Base-by-base conservation (phyloP, 2,888 invertebrate genomes). In the Ochropleura leucogaster region DNA sequence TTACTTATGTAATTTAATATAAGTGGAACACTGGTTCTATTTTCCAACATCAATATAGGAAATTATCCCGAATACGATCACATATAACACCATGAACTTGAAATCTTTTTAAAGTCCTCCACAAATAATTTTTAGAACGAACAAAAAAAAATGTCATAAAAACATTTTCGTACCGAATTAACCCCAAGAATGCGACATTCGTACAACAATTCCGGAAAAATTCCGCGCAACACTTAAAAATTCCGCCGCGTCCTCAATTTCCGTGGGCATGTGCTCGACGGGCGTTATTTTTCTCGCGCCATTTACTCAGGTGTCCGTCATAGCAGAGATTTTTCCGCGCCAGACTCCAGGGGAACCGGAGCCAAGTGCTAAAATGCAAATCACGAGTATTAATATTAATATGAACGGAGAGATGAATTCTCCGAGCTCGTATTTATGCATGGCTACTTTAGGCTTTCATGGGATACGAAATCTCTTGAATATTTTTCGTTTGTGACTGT, bases 291-390 rank as follows among this genome's bases (percentile, higher is more conserved):
- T 94, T 94, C 92, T 91, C 96, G 94, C 92, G 87, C 95, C 96
- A 96, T 96, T 96, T 95, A 95, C 94, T 90, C 92, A 84, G 91
- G 90, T 90, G 94, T 94, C 92, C 93, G 92, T 95, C 95, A 95
- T 95, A 93, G 93, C 89, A 85, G 91, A 93, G 93, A 93, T 92
- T 93, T 95, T 94, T 92, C 90, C 90, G 90, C 88, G 88, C 89
- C 86, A 88, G 85, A 87, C 85, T 89, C 86, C 88, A 78, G 83
- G 85, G 85, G 86, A 84, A 51, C 74, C 60, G 55, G 79, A 85
- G 87, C 86, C 87, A 93, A 92, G 93, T 90, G 90, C 88, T 89
- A 90, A 91, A 92, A 95, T 95, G 95, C 93, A 95, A 95, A 95
- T 95, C 93, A 93, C 90, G 91, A 87, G 87, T 91, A 93, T 93